Percentiles rank a stretch among this genome's conserved stretches.
Evolutionary conservation across 1,140 invertebrate genomes (phyloP).

Genomic region (Delia radicum): DNA sequence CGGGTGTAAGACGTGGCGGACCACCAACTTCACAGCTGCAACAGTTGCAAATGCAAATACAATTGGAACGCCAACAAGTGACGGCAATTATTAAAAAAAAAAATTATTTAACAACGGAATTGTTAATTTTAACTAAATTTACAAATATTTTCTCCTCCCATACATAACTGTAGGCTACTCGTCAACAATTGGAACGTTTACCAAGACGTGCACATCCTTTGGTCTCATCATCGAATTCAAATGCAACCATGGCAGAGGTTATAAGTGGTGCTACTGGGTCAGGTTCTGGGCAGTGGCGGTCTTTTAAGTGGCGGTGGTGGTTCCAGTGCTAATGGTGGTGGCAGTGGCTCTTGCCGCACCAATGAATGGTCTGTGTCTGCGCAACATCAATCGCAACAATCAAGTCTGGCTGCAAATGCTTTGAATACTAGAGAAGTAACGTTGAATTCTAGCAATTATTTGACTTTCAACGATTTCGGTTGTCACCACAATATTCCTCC

Average conservation of each 20-base stretch:
- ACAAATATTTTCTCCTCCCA: conserved; percentile 24
- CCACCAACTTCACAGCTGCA: conserved; percentile 78
- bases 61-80: conserved; percentile 82
- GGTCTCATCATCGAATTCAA: conserved; percentile 56
- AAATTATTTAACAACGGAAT: background rate
- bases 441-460: conserved; percentile 23
- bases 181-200: conserved; percentile 83
- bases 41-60: conserved; percentile 87
- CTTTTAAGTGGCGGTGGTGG: conserved; percentile 33
- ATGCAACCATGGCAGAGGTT: conserved; percentile 54
- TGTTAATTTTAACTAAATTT: conserved; percentile 16
- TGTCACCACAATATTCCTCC: conserved; percentile 23
- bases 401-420: conserved; percentile 46
- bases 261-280: conserved; percentile 39
- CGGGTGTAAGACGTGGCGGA: conserved; percentile 76
- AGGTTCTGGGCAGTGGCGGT: conserved; percentile 28
- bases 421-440: conserved; percentile 53
- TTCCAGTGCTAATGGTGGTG: conserved; percentile 35
- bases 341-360: conserved; percentile 44
- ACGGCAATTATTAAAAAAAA: conserved; percentile 60
- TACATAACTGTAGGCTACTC: conserved; percentile 67
- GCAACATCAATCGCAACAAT: conserved; percentile 53
- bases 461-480: conserved; percentile 26
- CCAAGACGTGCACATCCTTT: conserved; percentile 68
- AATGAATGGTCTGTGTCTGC: conserved; percentile 52